Evolutionary conservation across 1,140 invertebrate genomes (phyloP), one percentile per base, ranked within the genome.

Genomic region (Leptoteleia sp.): DNA sequence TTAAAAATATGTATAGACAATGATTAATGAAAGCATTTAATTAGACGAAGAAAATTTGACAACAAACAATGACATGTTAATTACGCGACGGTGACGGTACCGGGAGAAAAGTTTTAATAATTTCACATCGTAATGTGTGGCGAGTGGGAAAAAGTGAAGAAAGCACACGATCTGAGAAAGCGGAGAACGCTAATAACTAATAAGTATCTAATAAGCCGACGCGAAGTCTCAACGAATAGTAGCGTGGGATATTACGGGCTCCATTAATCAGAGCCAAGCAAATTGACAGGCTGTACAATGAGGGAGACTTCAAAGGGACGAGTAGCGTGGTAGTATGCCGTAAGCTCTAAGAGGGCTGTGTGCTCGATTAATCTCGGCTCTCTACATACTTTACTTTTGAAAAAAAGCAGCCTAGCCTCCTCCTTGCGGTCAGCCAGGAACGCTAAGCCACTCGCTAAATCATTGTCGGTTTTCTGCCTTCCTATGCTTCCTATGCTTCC

Each of bases 181-280:
- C 17, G 37, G 72, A 75, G 71, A 65, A 75, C 71, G 75, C 76
- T 83, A 81, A 82, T 81, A 81, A 82, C 68, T 82, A 82, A 83
- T 82, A 83, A 83, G 82, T 79, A 81, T 72, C 76, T 83, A 82
- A 83, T 83, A 82, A 80, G 77, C 54, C 65, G 61, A 54, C 52
- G 57, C 65, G 54, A 48, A 73, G 76, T 77, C 68, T 76, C 52
- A 42, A 13, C 70, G 72, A 81, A 75, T 80, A 62, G 81, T 82
- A 81, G 76, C 80, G 79, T 72, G 75, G 68, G 72, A 76, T 83
- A 83, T 83, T 83, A 85, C 81, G 76, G 71, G 81, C 81, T 82
- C 79, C 83, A 85, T 85, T 82, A 83, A 83, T 85, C 82, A 85
- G 78, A 82, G 75, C 68, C 52, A 75, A 72, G 81, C 52, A 84